These are phyloP conservation scores for Zhengitettix transpicula DNA, from an alignment of 2,888 invertebrate genomes.

Conservation along the genomic window DNA sequence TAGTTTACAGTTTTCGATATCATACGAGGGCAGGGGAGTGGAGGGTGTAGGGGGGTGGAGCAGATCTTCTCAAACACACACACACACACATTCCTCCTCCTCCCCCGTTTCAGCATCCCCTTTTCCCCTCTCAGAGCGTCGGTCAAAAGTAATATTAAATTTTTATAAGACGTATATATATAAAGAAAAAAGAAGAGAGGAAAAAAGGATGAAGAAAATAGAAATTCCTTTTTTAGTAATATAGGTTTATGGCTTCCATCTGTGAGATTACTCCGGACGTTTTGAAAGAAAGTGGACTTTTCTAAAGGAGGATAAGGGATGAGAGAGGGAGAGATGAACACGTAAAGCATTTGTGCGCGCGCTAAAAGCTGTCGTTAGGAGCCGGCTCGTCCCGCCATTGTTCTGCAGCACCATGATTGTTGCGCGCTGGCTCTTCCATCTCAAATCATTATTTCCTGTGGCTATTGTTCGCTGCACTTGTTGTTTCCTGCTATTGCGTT, in stretches of 20 bases:
- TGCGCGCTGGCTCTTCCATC: background rate
- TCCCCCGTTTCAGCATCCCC: background rate
- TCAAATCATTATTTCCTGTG: background rate
- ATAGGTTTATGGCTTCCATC: constrained; percentile 32
- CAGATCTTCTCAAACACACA: no score
- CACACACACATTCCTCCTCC: no score
- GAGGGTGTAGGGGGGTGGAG: no score
- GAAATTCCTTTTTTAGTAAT: constrained; percentile 25
- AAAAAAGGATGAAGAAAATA: constrained; percentile 23
- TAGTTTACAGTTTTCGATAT: no score
- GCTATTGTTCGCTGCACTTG: background rate
- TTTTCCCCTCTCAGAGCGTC: background rate
- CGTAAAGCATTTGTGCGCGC: background rate
- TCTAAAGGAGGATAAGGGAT: constrained; percentile 9
- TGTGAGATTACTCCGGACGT: constrained; percentile 31
- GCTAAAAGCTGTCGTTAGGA: constrained; percentile 7
- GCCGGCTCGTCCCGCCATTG: no score
- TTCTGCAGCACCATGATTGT: background rate
- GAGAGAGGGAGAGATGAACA: constrained; percentile 16
- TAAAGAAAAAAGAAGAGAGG: background rate
- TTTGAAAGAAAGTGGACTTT: constrained; percentile 29
- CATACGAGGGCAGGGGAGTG: no score
- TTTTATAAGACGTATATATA: constrained; percentile 25
- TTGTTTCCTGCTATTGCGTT: background rate
- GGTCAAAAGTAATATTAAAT: constrained; percentile 28